A percentile compares a stretch with the other conserved stretches of the same genome.
phyloP scores from a whole-genome alignment of 2,888 invertebrate genomes.

The Harmothoe impar region DNA sequence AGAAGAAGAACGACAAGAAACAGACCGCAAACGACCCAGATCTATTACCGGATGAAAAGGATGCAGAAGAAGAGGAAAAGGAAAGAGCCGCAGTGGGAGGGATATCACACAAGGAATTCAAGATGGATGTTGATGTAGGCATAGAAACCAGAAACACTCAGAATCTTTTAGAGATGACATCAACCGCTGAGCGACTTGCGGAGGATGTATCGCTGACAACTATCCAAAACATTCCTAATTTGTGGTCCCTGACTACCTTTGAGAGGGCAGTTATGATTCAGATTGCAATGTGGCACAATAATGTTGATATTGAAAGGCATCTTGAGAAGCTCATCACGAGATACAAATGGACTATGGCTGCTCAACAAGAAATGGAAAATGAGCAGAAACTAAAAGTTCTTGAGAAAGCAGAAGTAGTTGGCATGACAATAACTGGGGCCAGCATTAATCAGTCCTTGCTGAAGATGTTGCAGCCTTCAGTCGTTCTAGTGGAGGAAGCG shows the following conservation, averaged over 20 bases:
- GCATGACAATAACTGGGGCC: constrained; percentile 70
- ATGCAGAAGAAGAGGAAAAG: constrained; percentile 57
- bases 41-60: constrained; percentile 56
- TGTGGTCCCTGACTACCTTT: constrained; percentile 56
- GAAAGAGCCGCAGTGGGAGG: constrained; percentile 59
- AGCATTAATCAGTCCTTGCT: constrained; percentile 66
- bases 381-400: constrained; percentile 58
- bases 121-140: neutral
- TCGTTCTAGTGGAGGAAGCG: constrained; percentile 69
- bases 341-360: constrained; percentile 21
- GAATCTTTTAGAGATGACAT: constrained; percentile 27
- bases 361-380: constrained; percentile 62
- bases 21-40: neutral
- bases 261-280: constrained; percentile 64
- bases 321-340: constrained; percentile 41
- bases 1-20: neutral
- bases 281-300: constrained; percentile 32
- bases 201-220: constrained; percentile 54
- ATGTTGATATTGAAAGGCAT: neutral
- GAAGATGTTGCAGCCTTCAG: constrained; percentile 59
- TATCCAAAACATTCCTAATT: constrained; percentile 11
- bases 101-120: neutral
- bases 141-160: neutral
- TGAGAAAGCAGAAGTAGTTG: constrained; percentile 58
- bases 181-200: neutral